Base-by-base conservation (phyloP, 2,113 vertebrate species). In the Stigmatopora argus region DNA sequence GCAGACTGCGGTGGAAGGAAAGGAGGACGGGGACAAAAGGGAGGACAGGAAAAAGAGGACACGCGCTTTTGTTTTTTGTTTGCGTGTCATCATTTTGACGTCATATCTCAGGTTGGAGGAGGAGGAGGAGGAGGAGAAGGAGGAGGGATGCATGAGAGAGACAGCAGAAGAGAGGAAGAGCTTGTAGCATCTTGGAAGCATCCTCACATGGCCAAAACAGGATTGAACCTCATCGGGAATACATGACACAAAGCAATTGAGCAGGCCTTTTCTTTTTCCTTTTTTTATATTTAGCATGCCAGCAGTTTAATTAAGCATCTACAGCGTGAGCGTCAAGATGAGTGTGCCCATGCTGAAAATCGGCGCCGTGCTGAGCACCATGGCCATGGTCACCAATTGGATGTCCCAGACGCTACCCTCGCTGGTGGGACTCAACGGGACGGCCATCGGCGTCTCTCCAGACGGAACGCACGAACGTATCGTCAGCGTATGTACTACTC, bases 301-400 rank as follows among this genome's bases (percentile, higher is more conserved):
- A 68, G 65, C 69, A 72, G 76, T 70, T 83, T 64, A 31, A 31
- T 56, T 56, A 15, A 23, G 65, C 69, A 80, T 55, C 38, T 0
- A 6, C 15, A 34, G 21, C 5, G 62, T 44, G 38, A 59, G 69
- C 62, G 47, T 56, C 3, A 87, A 81, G 72, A 97, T 97, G 95
- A 94, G 86, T 51, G 91, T 92, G 80, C 90, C 95, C 70, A 92
- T 96, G 90, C 86, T 97, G 80, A 96, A 95, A 90, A 92, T 98
- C 49, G 96, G 96, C 55, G 94, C 92, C 87, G 91, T 94, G 69
- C 93, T 98, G 55, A 96, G 95, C 82, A 94, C 95, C 73, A 93
- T 97, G 94, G 94, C 95, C 66, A 94, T 97, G 92, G 92, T 98
- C 49, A 94, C 94, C 61, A 97, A 94, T 92, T 96, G 95, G 96